Evolutionary conservation across 2,888 invertebrate species (phyloP).

Genomic region (Gasteruption jaculator): DNA sequence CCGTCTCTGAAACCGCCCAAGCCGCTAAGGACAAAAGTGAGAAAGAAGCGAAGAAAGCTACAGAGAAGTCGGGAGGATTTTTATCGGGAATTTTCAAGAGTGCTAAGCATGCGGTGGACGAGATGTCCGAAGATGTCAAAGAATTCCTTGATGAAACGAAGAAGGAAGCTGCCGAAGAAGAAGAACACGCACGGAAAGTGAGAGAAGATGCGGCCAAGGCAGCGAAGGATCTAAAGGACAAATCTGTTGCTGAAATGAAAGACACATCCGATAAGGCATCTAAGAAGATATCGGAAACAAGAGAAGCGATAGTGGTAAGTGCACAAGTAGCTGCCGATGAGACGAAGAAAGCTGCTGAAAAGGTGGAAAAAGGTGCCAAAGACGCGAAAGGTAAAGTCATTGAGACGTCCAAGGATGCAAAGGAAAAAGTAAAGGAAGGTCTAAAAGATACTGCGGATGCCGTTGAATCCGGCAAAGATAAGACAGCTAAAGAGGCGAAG

Average conservation of each 20-base stretch:
- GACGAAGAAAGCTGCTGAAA: conserved; percentile 48
- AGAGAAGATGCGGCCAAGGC: conserved; percentile 10
- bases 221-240: conserved; percentile 9
- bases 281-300: too few relatives aligned
- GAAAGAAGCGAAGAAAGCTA: conserved; percentile 15
- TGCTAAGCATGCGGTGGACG: conserved; percentile 15
- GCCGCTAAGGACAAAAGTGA: conserved; percentile 20
- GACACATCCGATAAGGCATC: conserved; percentile 24
- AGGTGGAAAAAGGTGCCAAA: conserved; percentile 46
- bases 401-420: conserved; percentile 13
- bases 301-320: too few relatives aligned
- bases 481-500: conserved; percentile 20
- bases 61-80: conserved; percentile 18
- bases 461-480: conserved; percentile 19
- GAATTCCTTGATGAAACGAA: conserved; percentile 14
- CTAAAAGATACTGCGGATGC: background rate
- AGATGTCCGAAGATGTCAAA: conserved; percentile 15
- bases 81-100: conserved; percentile 21
- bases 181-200: conserved; percentile 29
- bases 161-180: conserved; percentile 25
- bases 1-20: conserved; percentile 12
- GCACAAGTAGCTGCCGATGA: conserved; percentile 33
- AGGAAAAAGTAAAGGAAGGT: conserved; percentile 30
- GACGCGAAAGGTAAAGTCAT: conserved; percentile 45
- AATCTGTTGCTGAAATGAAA: background rate